A percentile compares a stretch with the other conserved stretches of the same genome.
Conservation (phyloP, 2,797 vertebrate species). For the Acanthurus leucopareius region DNA sequence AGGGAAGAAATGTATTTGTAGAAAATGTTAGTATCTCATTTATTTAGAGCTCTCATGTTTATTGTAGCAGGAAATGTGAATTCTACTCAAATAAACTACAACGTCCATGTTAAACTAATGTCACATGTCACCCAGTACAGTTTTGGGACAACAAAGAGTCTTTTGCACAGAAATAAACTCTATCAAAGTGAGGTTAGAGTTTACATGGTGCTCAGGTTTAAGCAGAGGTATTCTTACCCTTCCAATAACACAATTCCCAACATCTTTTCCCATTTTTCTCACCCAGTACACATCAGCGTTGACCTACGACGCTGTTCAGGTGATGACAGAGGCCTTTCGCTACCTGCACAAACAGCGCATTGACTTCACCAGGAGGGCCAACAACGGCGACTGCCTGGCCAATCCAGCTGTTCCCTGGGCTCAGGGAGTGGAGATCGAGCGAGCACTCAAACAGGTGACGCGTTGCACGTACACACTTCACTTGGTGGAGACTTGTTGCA, state of each 20-base stretch:
- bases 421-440: conserved; percentile 98
- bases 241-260: background rate
- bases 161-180: background rate
- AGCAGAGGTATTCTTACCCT: background rate
- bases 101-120: background rate
- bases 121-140: background rate
- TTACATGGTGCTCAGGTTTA: background rate
- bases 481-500: conserved; percentile 50
- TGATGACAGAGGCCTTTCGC: conserved; percentile 98
- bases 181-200: background rate
- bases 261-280: background rate
- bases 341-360: conserved; percentile 96
- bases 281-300: conserved; percentile 96
- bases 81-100: background rate
- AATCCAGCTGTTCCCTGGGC: conserved; percentile 98
- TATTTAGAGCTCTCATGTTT: too few relatives aligned
- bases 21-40: too few relatives aligned
- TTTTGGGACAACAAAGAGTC: background rate
- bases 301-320: conserved; percentile 98
- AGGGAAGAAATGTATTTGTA: too few relatives aligned
- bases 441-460: conserved; percentile 96
- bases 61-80: background rate
- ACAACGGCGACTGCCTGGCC: conserved; percentile 96
- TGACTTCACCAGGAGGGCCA: conserved; percentile 95
- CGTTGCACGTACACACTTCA: background rate